Evolutionary conservation across 1,140 invertebrate species (phyloP).

Genomic region (Drosophila kurseongensis): DNA sequence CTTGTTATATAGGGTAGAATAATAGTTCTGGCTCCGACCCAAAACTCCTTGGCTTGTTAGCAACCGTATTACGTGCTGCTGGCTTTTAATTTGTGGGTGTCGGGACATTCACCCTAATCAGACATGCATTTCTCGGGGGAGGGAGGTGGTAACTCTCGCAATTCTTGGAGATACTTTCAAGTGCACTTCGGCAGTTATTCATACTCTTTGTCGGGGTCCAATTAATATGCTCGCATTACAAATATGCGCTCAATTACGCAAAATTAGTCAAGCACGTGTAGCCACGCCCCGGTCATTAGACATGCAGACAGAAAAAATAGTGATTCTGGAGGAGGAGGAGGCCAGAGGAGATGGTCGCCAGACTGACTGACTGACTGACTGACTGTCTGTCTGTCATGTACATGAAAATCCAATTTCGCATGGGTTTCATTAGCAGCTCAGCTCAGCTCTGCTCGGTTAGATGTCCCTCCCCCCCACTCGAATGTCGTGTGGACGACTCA

Average conservation of each 20-base stretch:
- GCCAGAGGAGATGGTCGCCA: constrained; percentile 12
- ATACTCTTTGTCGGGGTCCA: constrained; percentile 49
- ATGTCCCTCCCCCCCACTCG: constrained; percentile 7
- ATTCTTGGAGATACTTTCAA: constrained; percentile 31
- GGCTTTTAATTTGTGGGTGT: constrained; percentile 35
- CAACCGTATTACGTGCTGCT: constrained; percentile 45
- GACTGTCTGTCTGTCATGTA: constrained; percentile 52
- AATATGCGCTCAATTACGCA: constrained; percentile 74
- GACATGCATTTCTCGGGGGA: not conserved
- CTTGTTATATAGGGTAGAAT: constrained; percentile 12
- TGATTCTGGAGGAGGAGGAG: not conserved
- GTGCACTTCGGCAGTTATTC: constrained; percentile 46
- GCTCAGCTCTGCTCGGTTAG: not conserved
- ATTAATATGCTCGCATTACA: constrained; percentile 79
- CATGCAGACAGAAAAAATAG: not conserved
- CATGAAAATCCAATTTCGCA: constrained; percentile 81
- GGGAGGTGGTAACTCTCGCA: not conserved
- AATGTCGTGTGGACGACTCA: constrained; percentile 50
- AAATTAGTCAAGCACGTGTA: constrained; percentile 79
- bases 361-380: constrained; percentile 15
- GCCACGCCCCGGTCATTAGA: constrained; percentile 69
- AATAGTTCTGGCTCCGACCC: constrained; percentile 25
- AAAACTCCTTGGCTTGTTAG: constrained; percentile 38
- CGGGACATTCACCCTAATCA: constrained; percentile 34
- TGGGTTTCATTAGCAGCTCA: constrained; percentile 75